Evolutionary conservation across 2,888 invertebrate species (phyloP).

Genomic region (Calliscelio sp.): DNA sequence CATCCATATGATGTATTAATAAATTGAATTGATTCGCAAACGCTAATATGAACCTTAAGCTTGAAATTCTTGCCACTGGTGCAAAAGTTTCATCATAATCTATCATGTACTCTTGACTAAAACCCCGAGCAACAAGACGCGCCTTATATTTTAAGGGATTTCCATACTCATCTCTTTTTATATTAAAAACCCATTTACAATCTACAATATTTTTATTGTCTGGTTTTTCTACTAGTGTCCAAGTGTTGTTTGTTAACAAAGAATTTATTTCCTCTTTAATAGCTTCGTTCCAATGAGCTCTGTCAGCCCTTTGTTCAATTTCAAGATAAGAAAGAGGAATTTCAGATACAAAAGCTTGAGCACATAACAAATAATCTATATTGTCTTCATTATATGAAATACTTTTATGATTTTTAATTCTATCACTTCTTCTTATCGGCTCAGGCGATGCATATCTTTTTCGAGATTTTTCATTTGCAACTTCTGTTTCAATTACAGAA

Average conservation of each 20-base stretch:
- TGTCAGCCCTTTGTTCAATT: slow-evolving; percentile 3
- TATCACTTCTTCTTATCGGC: slow-evolving; percentile 66
- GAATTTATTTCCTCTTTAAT: slow-evolving; percentile 24
- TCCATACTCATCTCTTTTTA: slow-evolving; percentile 48
- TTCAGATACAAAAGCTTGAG: slow-evolving; percentile 3
- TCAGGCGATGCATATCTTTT: neutral
- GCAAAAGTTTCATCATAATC: slow-evolving; percentile 64
- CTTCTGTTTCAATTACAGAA: no score
- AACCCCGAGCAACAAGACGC: slow-evolving; percentile 30
- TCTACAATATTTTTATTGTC: slow-evolving; percentile 54
- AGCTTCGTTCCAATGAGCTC: neutral
- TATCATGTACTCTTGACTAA: slow-evolving; percentile 60
- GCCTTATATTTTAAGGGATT: slow-evolving; percentile 51
- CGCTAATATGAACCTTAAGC: slow-evolving; percentile 65
- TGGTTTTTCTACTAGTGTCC: slow-evolving; percentile 13
- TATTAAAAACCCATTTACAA: slow-evolving; percentile 53
- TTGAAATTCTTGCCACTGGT: slow-evolving; percentile 64
- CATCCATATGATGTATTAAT: slow-evolving; percentile 63
- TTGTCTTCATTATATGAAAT: neutral
- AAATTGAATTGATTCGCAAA: slow-evolving; percentile 69
- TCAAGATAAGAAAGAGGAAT: neutral
- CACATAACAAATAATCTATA: slow-evolving; percentile 36
- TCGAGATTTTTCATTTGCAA: no score
- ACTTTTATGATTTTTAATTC: slow-evolving; percentile 26
- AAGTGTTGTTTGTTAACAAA: slow-evolving; percentile 10